These are phyloP conservation scores for Marcusenius ussheri DNA, from an alignment of 2,113 vertebrate species.

Conservation along the genomic window DNA sequence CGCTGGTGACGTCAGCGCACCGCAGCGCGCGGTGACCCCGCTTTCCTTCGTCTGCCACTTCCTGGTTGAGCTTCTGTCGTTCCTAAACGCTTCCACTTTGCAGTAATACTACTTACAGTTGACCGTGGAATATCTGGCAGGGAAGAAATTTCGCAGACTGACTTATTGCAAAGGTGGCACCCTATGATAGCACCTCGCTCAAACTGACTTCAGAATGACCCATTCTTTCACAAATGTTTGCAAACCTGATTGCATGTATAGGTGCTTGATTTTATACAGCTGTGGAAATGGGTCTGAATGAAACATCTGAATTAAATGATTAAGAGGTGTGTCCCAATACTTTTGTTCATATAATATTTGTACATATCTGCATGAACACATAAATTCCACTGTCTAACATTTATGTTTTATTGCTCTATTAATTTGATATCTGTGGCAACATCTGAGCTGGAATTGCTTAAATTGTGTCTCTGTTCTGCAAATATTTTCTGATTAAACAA, in stretches of 20 bases:
- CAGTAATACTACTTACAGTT: too few species aligned
- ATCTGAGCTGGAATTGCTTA: neutral
- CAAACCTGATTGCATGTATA: neutral
- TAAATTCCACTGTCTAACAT: neutral
- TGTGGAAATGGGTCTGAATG: neutral
- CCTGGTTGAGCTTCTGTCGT: too few species aligned
- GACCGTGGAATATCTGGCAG: too few species aligned
- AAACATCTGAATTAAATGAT: neutral
- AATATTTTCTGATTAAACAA: neutral
- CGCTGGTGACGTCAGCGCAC: neutral
- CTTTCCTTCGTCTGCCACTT: too few species aligned
- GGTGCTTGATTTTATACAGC: neutral
- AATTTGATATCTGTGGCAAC: neutral
- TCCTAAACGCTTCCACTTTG: too few species aligned
- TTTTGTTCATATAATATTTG: neutral
- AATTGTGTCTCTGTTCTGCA: neutral
- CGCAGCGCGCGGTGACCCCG: too few species aligned
- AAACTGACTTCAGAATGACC: neutral
- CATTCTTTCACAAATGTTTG: neutral
- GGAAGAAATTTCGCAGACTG: too few species aligned
- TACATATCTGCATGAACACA: neutral
- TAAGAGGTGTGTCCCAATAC: neutral
- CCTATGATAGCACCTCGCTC: neutral
- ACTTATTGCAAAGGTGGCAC: neutral
- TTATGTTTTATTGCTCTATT: neutral